phyloP scores from a whole-genome alignment of 2,113 vertebrate species.

The Pseudorectes ferrugineus region DNA sequence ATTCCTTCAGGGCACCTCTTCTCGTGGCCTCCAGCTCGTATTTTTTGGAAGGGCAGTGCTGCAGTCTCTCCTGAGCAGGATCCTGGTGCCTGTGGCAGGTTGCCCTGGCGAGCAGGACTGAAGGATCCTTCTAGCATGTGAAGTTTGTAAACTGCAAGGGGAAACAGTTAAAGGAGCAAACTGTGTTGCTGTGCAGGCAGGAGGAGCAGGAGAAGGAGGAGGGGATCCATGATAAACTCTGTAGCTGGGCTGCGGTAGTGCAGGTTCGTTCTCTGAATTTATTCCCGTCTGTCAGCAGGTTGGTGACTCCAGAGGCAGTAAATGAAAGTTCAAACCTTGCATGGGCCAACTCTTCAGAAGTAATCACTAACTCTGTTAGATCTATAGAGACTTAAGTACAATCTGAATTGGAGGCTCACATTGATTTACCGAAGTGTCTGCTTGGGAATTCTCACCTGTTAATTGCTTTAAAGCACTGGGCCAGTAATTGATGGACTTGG shows the following conservation, averaged over 20 bases:
- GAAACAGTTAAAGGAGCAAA: neutral
- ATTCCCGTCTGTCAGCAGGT: neutral
- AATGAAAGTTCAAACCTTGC: neutral
- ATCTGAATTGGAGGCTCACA: neutral
- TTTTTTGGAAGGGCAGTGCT: neutral
- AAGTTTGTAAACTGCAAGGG: neutral
- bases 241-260: neutral
- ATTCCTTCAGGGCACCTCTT: neutral
- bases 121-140: neutral
- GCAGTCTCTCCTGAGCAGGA: neutral
- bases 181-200: neutral
- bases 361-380: neutral
- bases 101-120: neutral
- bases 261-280: neutral
- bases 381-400: neutral
- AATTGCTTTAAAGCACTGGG: neutral
- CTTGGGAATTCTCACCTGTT: neutral
- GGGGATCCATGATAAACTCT: neutral
- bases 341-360: neutral
- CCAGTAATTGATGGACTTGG: neutral
- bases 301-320: neutral
- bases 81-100: neutral
- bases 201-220: neutral
- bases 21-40: neutral
- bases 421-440: neutral